Percentiles rank a stretch among this genome's conserved stretches.
Evolutionary conservation across 2,113 vertebrate genomes (phyloP).

Genomic region (Oceanodroma tethys): DNA sequence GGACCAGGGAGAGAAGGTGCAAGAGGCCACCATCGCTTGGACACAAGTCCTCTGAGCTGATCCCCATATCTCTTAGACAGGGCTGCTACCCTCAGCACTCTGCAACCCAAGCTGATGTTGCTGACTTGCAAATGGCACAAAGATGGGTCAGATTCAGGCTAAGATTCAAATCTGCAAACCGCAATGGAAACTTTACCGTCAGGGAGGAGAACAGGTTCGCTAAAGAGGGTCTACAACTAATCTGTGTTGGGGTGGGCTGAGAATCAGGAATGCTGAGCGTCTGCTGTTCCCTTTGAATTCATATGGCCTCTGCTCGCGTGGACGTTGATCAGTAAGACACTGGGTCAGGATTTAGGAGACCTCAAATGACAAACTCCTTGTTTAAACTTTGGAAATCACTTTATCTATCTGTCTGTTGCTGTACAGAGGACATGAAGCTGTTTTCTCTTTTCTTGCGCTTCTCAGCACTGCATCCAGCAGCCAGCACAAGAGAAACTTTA

Average conservation of each 20-base stretch:
- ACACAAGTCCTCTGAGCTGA: neutral
- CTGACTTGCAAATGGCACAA: neutral
- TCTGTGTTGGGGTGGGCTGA: neutral
- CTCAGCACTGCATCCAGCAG: neutral
- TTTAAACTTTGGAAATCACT: neutral
- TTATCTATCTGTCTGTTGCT: neutral
- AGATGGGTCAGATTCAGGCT: neutral
- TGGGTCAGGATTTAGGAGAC: neutral
- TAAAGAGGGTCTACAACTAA: neutral
- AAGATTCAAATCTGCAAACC: neutral
- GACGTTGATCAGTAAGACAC: neutral
- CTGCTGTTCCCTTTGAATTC: neutral
- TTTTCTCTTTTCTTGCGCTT: neutral
- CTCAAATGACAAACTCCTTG: neutral
- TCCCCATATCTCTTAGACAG: neutral
- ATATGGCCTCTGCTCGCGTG: neutral
- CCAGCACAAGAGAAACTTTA: neutral
- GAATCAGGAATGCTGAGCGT: neutral
- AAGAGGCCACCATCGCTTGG: neutral
- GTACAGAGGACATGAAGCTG: neutral
- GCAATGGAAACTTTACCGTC: neutral
- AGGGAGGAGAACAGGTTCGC: neutral
- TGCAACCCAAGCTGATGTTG: neutral
- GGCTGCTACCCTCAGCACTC: neutral
- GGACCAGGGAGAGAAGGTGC: neutral